Percentiles rank a stretch among this genome's conserved stretches.
These are phyloP conservation scores for Lophotis ruficrista DNA, from an alignment of 2,113 vertebrate species.

Conservation along the genomic window DNA sequence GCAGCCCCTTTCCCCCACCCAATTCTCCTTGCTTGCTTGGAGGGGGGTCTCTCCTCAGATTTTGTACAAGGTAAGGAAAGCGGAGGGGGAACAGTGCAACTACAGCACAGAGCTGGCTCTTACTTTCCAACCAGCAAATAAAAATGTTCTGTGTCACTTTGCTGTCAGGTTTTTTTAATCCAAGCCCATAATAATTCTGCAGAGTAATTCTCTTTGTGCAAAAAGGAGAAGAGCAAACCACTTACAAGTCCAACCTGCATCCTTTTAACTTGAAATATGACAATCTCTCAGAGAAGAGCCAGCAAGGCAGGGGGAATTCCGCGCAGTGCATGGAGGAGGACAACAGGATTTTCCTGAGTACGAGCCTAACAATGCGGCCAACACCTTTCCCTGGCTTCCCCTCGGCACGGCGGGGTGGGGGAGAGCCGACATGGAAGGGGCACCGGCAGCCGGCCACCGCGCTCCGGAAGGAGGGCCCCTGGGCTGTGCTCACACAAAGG, in stretches of 20 bases:
- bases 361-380: background rate
- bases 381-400: background rate
- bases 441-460: accelerated
- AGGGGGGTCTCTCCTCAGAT: background rate
- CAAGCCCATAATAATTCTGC: background rate
- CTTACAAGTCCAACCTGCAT: background rate
- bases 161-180: background rate
- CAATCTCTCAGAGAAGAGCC: background rate
- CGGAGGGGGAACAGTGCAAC: background rate
- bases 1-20: background rate
- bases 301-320: conserved; percentile 23
- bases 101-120: background rate
- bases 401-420: accelerated
- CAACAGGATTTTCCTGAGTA: conserved; percentile 56
- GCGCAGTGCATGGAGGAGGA: background rate
- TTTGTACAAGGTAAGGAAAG: background rate
- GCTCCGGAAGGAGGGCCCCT: background rate
- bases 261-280: conserved; percentile 8
- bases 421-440: background rate
- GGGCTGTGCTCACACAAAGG: background rate
- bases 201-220: background rate
- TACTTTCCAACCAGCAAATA: background rate
- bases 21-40: background rate
- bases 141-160: background rate
- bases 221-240: background rate